Percentiles rank a stretch among this genome's conserved stretches.
phyloP scores from a whole-genome alignment of 2,113 vertebrate genomes.

The Epinephelus moara region DNA sequence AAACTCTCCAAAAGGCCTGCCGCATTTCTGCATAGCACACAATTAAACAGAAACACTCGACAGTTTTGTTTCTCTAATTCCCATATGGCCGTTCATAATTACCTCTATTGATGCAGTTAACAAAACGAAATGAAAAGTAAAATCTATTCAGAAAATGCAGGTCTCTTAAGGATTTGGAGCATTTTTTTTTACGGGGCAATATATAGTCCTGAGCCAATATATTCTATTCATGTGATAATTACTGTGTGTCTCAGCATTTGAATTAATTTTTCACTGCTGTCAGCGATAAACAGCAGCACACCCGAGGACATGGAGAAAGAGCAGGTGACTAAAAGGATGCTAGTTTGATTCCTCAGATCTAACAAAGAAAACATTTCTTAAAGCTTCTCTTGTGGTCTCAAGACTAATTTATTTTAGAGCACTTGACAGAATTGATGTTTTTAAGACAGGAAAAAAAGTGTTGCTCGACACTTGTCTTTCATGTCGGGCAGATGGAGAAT shows the following conservation, averaged over 20 bases:
- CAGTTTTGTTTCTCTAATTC: constrained; percentile 4
- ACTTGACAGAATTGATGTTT: too few species aligned
- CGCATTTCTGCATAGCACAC: not conserved
- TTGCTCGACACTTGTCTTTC: too few species aligned
- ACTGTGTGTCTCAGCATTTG: not conserved
- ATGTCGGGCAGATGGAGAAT: too few species aligned
- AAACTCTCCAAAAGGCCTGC: not conserved
- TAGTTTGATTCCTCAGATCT: too few species aligned
- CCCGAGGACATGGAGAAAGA: not conserved
- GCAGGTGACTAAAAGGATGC: not conserved
- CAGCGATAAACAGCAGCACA: not conserved
- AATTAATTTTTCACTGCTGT: not conserved
- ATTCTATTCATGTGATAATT: constrained; percentile 32
- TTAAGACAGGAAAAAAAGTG: too few species aligned
- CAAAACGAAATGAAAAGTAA: not conserved
- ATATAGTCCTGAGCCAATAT: not conserved
- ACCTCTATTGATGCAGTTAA: constrained; percentile 21
- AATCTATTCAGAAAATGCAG: constrained; percentile 2
- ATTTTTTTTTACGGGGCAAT: not conserved
- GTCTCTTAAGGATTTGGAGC: constrained; percentile 16
- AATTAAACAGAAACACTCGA: not conserved
- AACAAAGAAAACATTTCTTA: too few species aligned
- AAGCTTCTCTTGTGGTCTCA: too few species aligned
- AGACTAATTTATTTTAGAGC: too few species aligned
- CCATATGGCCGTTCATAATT: constrained; percentile 14